Conservation (phyloP, 2,113 vertebrate genomes). For the Gulo gulo region DNA sequence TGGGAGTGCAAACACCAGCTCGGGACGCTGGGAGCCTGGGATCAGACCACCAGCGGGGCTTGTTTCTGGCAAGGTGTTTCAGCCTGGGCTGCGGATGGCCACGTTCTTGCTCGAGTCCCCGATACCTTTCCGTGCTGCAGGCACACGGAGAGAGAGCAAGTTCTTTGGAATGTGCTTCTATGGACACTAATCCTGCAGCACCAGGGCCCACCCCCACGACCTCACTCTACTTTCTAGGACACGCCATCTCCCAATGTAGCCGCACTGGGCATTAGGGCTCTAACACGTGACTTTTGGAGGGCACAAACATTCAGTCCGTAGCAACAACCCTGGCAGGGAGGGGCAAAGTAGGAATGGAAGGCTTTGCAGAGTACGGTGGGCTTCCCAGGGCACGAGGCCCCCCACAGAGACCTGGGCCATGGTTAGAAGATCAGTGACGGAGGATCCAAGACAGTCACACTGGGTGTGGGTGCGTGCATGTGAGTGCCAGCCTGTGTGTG, state of each 20-base stretch:
- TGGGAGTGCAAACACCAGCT: neutral
- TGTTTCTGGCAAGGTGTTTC: fast-evolving
- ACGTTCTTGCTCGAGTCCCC: neutral
- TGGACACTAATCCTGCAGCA: no score
- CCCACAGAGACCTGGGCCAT: fast-evolving
- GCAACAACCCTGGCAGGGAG: neutral
- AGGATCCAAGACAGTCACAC: fast-evolving
- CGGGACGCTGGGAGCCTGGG: neutral
- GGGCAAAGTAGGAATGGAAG: fast-evolving
- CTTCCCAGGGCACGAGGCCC: fast-evolving
- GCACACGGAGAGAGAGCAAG: neutral
- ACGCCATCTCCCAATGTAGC: no score
- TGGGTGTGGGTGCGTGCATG: fast-evolving
- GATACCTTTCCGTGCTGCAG: fast-evolving
- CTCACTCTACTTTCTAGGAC: neutral
- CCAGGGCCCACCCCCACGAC: neutral
- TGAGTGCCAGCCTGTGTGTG: neutral
- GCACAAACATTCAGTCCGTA: neutral
- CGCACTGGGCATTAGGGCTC: neutral
- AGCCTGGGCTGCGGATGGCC: fast-evolving
- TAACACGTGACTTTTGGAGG: fast-evolving
- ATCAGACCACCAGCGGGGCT: fast-evolving
- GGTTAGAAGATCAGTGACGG: fast-evolving
- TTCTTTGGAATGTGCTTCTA: fast-evolving
- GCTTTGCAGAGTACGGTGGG: fast-evolving